These are phyloP conservation scores for Acanthornis magna DNA, from an alignment of 2,797 vertebrate genomes.

Conservation along the genomic window DNA sequence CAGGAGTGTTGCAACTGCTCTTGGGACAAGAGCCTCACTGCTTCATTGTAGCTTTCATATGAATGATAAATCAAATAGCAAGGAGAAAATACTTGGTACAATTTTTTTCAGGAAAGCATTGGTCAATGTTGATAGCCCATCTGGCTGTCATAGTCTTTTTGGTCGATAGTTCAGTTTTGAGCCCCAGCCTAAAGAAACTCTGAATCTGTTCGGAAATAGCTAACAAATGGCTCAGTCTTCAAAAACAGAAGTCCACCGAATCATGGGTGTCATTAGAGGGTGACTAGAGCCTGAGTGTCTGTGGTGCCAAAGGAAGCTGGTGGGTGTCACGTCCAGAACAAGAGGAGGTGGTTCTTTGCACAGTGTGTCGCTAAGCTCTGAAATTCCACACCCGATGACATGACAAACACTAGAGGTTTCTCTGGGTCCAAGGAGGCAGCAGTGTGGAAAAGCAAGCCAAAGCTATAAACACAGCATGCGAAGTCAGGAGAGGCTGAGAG, in stretches of 20 bases:
- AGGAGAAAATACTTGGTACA: neutral
- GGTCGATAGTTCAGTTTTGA: neutral
- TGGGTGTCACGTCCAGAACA: slow-evolving; percentile 5
- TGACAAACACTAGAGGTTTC: neutral
- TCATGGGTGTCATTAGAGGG: neutral
- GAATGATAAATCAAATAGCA: neutral
- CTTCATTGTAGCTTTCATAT: neutral
- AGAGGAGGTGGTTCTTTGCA: slow-evolving; percentile 39
- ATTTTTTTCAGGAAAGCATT: neutral
- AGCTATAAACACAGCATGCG: neutral
- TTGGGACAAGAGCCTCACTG: neutral
- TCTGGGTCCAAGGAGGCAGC: neutral
- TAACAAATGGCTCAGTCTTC: neutral
- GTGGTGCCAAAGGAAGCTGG: neutral
- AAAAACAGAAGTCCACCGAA: neutral
- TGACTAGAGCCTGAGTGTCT: neutral
- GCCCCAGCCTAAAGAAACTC: neutral
- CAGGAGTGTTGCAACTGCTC: neutral
- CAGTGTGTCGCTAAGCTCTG: neutral
- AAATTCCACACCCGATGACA: neutral
- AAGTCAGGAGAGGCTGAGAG: neutral
- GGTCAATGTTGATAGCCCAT: neutral
- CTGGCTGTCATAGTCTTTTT: neutral
- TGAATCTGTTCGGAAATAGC: neutral
- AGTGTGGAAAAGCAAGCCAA: neutral